Evolutionary conservation across 2,113 vertebrate genomes (phyloP).

Genomic region (Dinomys branickii): DNA sequence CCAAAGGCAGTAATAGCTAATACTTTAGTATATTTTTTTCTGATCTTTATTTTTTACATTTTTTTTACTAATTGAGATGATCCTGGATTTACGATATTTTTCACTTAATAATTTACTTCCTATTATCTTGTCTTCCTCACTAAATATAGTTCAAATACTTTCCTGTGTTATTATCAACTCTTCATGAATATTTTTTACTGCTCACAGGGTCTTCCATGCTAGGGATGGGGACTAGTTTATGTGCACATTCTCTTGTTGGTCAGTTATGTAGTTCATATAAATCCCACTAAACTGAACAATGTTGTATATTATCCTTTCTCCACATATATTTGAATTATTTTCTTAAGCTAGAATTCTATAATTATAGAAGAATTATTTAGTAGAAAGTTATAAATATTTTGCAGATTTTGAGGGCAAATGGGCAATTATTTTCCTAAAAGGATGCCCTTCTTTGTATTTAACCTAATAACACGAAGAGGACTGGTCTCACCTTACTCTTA

Average conservation of each 20-base stretch:
- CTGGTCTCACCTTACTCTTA: neutral
- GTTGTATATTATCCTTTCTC: neutral
- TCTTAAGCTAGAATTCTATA: neutral
- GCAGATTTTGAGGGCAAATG: neutral
- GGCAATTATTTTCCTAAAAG: neutral
- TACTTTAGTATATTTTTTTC: neutral
- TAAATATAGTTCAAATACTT: neutral
- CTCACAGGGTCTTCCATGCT: neutral
- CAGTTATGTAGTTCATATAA: neutral
- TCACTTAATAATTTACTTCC: neutral
- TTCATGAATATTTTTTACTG: constrained; percentile 19
- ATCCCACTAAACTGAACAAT: neutral
- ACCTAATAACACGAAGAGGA: neutral
- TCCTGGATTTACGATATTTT: neutral
- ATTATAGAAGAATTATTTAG: constrained; percentile 2
- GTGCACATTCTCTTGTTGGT: neutral
- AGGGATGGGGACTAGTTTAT: neutral
- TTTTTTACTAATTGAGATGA: constrained; percentile 1
- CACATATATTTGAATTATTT: neutral
- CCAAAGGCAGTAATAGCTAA: neutral
- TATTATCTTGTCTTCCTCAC: neutral
- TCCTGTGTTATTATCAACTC: neutral
- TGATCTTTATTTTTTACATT: neutral
- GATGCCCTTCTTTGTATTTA: neutral
- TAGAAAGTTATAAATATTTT: neutral